Base-by-base conservation (phyloP, 2,888 invertebrate species). In the Chromoteleia sp. region DNA sequence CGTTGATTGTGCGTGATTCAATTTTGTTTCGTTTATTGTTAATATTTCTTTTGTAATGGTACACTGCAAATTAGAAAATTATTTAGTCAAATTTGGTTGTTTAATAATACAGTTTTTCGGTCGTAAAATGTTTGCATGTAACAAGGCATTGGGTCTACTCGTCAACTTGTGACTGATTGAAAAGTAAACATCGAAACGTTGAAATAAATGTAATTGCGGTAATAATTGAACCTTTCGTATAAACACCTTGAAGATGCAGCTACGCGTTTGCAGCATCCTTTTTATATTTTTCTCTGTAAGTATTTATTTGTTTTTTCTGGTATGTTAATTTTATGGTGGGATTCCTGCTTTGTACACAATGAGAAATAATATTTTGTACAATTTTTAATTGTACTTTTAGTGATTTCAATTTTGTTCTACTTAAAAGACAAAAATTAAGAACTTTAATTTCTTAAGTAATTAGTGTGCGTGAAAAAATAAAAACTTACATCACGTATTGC, bases 221-320 rank as follows among this genome's bases (percentile, higher is more conserved):
- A 21, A 21, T 21, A 50, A 68, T 45, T 15, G 50, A 39, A 39
- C 36, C 25, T 3, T 52, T 15, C 50, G 21, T 6, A 65, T 10
- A 17, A 61, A 14, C 6, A 48, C 52, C 48, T 67, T 43, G 36
- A 75, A 75, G 67, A 75, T 75, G 75, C 65, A 58, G 29, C 65
- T 17, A 50, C 59, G 19, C 15, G 17, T 19, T 52, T 63, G 41
- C 33, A 33, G 14, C 7, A 17, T 54, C 15, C 7, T 61, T 30
- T 41, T 54, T 17, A 33, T 45, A 14, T 19, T 73, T 63, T 54
- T 63, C 8, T 52, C 52, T 61, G 71, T 73, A 63, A 14, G 73
- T 63, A 29, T 17, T 12, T 14, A 7, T 29, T 52, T 39, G 2
- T 12, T 12, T 6, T 10, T 33, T 25, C 25, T 25, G 5, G 5